These are phyloP conservation scores for Coregonus clupeaformis DNA, from an alignment of 2,113 vertebrate genomes.

Conservation along the genomic window DNA sequence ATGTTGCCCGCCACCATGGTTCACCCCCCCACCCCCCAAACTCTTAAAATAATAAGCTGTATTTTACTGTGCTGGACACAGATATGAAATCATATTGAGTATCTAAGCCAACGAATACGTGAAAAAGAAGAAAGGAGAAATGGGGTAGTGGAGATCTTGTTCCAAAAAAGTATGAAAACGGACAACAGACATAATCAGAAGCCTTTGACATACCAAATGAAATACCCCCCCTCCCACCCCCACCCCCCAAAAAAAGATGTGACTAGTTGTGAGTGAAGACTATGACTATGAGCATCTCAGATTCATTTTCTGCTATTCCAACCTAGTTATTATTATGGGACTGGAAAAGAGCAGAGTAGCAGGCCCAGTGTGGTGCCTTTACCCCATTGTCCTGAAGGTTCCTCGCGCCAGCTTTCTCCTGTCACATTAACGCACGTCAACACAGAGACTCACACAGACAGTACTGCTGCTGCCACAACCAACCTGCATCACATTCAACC, in stretches of 20 bases:
- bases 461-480: too few relatives aligned
- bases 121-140: too few relatives aligned
- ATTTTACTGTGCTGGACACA: neutral
- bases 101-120: too few relatives aligned
- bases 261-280: neutral
- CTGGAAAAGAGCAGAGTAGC: conserved; percentile 71
- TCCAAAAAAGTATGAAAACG: neutral
- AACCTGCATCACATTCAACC: too few relatives aligned
- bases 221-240: too few relatives aligned
- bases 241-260: too few relatives aligned
- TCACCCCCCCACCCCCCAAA: conserved; percentile 12
- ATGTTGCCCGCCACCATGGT: conserved; percentile 47
- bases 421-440: conserved; percentile 73
- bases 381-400: conserved; percentile 63
- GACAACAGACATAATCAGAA: neutral
- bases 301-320: neutral
- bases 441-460: conserved; percentile 8
- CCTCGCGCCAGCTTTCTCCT: conserved; percentile 65
- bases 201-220: neutral
- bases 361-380: conserved; percentile 68
- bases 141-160: too few relatives aligned
- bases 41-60: conserved; percentile 18
- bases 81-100: too few relatives aligned
- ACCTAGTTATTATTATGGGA: neutral
- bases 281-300: neutral